Evolutionary conservation across 2,888 invertebrate genomes (phyloP).

Genomic region (Melieria crassipennis): DNA sequence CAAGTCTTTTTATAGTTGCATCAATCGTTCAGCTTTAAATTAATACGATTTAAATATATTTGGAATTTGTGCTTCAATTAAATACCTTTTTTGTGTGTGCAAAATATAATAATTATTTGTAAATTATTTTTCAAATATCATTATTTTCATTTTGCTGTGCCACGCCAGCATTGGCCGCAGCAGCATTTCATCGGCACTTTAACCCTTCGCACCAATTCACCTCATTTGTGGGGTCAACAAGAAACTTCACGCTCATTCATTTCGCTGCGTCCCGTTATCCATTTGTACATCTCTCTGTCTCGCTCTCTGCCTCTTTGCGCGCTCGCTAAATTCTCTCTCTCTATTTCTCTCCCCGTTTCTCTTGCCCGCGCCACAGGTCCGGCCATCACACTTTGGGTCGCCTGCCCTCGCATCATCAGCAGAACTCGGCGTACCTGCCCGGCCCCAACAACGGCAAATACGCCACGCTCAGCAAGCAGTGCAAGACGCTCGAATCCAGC

Average conservation of each 20-base stretch:
- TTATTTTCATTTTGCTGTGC: too few species aligned
- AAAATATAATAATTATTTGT: not conserved
- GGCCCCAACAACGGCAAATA: slow-evolving; percentile 86
- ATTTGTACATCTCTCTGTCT: not conserved
- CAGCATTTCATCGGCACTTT: not conserved
- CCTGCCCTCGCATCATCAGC: slow-evolving; percentile 68
- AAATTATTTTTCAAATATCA: not conserved
- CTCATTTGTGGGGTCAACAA: too few species aligned
- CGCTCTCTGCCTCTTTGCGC: slow-evolving; percentile 17
- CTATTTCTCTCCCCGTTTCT: slow-evolving; percentile 19
- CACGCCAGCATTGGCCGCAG: not conserved
- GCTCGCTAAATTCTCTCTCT: slow-evolving; percentile 14
- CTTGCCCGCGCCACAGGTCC: slow-evolving; percentile 49
- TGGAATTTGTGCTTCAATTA: not conserved
- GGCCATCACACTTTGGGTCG: slow-evolving; percentile 75
- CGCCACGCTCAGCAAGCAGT: slow-evolving; percentile 94
- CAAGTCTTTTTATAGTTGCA: not conserved
- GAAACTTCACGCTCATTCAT: too few species aligned
- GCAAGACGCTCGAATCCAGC: slow-evolving; percentile 91
- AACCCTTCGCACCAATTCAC: too few species aligned
- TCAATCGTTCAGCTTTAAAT: not conserved
- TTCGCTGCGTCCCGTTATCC: too few species aligned
- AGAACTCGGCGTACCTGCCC: slow-evolving; percentile 64
- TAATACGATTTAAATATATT: not conserved
- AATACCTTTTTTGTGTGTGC: not conserved